These are phyloP conservation scores for Chionis minor DNA, from an alignment of 2,113 vertebrate genomes.

Conservation along the genomic window DNA sequence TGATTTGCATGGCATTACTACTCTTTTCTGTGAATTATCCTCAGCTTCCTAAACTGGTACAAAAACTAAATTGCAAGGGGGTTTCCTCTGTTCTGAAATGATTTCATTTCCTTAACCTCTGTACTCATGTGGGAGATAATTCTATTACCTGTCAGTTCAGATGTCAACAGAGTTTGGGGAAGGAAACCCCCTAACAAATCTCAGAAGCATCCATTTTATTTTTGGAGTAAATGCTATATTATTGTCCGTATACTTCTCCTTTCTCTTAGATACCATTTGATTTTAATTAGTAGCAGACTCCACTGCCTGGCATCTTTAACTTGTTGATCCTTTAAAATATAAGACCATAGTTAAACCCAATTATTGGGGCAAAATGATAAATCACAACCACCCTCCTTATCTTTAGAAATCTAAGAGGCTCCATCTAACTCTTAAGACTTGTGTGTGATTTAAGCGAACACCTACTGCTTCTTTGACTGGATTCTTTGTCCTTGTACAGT, in stretches of 20 bases:
- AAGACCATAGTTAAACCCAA: background rate
- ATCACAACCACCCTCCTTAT: background rate
- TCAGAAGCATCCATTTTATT: background rate
- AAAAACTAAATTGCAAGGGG: background rate
- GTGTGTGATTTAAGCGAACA: background rate
- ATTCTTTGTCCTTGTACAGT: background rate
- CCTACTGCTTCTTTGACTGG: background rate
- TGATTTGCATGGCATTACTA: background rate
- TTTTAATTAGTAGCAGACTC: background rate
- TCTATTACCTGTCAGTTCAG: background rate
- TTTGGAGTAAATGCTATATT: background rate
- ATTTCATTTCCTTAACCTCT: background rate
- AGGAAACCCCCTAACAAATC: background rate
- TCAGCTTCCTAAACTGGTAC: background rate
- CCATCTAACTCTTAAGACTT: background rate
- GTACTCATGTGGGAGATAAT: background rate
- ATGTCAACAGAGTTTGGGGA: background rate
- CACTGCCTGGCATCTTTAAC: background rate
- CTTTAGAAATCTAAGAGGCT: background rate
- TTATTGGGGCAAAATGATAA: background rate
- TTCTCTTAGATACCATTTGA: background rate
- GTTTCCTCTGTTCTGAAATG: background rate
- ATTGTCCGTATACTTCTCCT: background rate
- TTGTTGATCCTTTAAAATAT: background rate
- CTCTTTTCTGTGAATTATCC: background rate